Conservation (phyloP, 2,797 vertebrate species). For the Microctenopoma stevenorrisi region DNA sequence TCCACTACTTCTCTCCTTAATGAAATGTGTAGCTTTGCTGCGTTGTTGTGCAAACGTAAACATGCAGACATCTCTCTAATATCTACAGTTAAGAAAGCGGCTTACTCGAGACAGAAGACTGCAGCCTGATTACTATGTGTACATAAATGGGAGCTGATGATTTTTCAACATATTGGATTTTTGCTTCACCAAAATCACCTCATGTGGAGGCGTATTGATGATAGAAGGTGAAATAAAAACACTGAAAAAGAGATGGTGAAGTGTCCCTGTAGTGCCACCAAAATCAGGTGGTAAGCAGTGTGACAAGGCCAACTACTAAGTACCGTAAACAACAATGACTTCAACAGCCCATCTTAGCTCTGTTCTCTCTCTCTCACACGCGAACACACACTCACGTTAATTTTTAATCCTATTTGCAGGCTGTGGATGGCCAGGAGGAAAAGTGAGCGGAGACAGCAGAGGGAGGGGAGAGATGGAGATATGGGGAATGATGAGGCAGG, state of each 20-base stretch:
- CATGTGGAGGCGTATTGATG: background rate
- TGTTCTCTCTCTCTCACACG: background rate
- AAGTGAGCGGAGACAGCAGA: constrained; percentile 17
- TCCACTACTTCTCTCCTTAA: too few relatives aligned
- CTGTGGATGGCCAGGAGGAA: constrained; percentile 21
- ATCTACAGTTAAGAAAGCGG: too few relatives aligned
- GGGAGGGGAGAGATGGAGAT: constrained; percentile 12
- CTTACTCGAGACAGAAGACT: too few relatives aligned
- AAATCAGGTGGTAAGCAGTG: constrained; percentile 1
- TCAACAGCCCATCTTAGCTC: constrained; percentile 11
- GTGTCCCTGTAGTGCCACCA: background rate
- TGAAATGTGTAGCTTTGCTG: too few relatives aligned
- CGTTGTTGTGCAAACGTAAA: too few relatives aligned
- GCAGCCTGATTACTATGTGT: too few relatives aligned
- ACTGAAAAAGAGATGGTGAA: background rate
- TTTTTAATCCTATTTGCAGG: constrained; percentile 68
- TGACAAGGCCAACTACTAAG: constrained; percentile 17
- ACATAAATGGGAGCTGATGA: too few relatives aligned
- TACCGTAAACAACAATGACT: constrained; percentile 34
- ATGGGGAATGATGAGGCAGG: constrained; percentile 45
- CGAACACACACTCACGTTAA: constrained; percentile 44
- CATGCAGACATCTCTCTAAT: too few relatives aligned
- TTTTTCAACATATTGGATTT: too few relatives aligned
- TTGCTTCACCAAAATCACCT: background rate
- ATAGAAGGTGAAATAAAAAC: background rate